Base-by-base conservation (phyloP, 2,113 vertebrate genomes). In the Spilogale gracilis region DNA sequence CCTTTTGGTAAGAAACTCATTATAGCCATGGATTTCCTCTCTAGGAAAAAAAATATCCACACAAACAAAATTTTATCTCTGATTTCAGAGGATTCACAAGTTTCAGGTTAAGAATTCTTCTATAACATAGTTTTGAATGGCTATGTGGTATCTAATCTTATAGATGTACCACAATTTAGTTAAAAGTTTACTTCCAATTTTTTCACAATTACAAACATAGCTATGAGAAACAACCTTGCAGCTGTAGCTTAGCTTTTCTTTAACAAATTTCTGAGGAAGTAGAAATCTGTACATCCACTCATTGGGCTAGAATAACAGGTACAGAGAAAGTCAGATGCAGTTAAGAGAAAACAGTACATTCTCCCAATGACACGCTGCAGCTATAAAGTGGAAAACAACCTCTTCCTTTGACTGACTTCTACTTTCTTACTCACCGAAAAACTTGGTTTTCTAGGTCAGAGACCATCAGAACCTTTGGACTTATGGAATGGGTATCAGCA, bases 171-270 rank as follows among this genome's bases (percentile, higher is more conserved):
- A 88, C 56, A 91, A 92, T 79, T 81, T 74, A 71, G 25, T 30
- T 92, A 63, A 88, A 84, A n/a, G 21, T 84, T 94, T 69, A 76
- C 18, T 86, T 88, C 50, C 20, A 76, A 17, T 30, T 83, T 67
- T 83, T 69, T 88, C 69, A 89, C 21, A 76, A 71, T 73, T 48
- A 32, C 48, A 92, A 73, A 23, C 43, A 58, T 60, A 86, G 58
- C 38, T 94, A 50, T 87, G 76, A 96, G 78, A 87, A 92, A 76
- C 6, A 92, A 76, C 16, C 43, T n/a, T 83, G 10, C 16, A 83
- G 60, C 52, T 88, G 5, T 20, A 58, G 9, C 38, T 94, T 82
- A 81, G 52, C 25, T 88, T 95, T 83, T 87, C n/a, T 76, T 83
- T 45, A 88, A 90, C 30, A 60, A 85, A 81, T 87, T 87, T 86